These are phyloP conservation scores for Rhynchopsitta pachyrhyncha DNA, from an alignment of 2,113 vertebrate genomes.

Conservation along the genomic window DNA sequence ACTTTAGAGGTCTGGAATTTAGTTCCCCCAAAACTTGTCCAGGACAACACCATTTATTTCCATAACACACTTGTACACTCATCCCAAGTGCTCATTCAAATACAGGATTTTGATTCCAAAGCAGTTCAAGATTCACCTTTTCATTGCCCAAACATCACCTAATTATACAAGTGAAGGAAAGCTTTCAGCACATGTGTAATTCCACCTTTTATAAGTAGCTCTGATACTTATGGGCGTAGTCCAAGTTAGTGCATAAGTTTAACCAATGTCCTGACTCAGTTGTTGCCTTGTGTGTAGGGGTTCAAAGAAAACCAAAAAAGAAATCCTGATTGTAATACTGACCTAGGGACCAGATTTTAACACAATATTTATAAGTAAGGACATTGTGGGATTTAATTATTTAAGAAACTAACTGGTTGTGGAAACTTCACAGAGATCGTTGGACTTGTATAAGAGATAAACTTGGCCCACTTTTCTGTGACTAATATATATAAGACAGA, in stretches of 20 bases:
- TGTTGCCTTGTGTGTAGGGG: not conserved
- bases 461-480: not conserved
- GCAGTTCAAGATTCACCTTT: not conserved
- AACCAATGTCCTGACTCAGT: not conserved
- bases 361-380: slow-evolving; percentile 23
- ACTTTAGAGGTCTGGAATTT: not conserved
- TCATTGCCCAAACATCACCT: not conserved
- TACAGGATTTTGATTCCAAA: not conserved
- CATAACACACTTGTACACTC: not conserved
- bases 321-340: not conserved
- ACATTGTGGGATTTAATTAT: not conserved
- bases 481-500: not conserved
- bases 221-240: not conserved
- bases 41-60: not conserved
- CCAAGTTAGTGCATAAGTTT: not conserved
- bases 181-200: not conserved
- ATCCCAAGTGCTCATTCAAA: not conserved
- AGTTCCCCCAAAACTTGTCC: not conserved
- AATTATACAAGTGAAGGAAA: not conserved
- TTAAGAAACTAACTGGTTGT: slow-evolving; percentile 15
- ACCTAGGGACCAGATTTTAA: not conserved
- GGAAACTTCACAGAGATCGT: not conserved
- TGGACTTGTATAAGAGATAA: not conserved
- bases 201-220: not conserved
- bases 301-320: not conserved